Evolutionary conservation across 30 jellyfish, hydroid and myxozoan genomes (phyloP), one percentile per base, ranked within the genome.

Genomic region (Chrysaora quinquecirrha): DNA sequence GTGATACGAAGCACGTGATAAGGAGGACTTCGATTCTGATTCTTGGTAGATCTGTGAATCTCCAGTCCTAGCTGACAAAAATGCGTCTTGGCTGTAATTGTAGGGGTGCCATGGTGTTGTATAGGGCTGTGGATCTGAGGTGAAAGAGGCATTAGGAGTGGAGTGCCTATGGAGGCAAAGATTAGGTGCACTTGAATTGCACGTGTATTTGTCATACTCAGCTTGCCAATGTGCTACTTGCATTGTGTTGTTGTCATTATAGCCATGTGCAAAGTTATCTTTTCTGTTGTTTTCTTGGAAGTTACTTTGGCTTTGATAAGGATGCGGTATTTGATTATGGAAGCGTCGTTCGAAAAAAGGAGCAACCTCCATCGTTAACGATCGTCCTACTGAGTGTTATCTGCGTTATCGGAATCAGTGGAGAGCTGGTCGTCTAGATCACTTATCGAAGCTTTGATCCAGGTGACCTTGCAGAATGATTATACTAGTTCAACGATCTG

Each of bases 201-300:
- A 65, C 72, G 19, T 30, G 47, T 35, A 65, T 22, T 76, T 32
- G 83, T 54, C 63, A 72, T 48, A 72, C 54, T 64, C 90, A 2
- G 78, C 54, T 32, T 65, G 90, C 90, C 90, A 80, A 10, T 69
- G 27, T 22, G 90, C 75, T 12, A 80, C 48, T 60, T 80, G 90
- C 66, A 67, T 4, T 22, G 68, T 28, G 48, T 68, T 78, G 1
- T 72, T 31, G 3, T 80, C 90, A 25, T 38, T 38, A 25, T 52
- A 52, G 68, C 68, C 68, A 20, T 52, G 68, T 10, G 29, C 29
- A 52, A 52, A 52, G 7, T 31, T 30, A 24, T 80, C 90, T 28
- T 80, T 80, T 48, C 29, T 47, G 46, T 35, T 29, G 46, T 20
- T 48, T 35, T 49, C 83, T 6, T 68, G 75, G 14, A 33, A 38